Conservation (phyloP, 1,140 invertebrate genomes). For the Diploscapter pachys region DNA sequence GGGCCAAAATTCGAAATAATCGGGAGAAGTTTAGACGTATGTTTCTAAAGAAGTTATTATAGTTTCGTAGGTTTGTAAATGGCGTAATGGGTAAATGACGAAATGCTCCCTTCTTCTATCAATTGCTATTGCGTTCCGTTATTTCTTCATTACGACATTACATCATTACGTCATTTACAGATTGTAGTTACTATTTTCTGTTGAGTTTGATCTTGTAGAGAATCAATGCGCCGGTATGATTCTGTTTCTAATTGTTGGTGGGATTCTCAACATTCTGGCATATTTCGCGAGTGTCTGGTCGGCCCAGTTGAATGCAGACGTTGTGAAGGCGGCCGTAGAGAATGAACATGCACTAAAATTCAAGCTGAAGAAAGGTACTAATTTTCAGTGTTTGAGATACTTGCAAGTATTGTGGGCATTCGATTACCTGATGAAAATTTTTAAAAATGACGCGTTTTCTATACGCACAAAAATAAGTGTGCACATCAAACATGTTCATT, state of each 20-base stretch:
- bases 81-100: background rate
- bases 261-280: conserved; percentile 20
- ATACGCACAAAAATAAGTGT: too few relatives aligned
- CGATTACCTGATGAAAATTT: too few relatives aligned
- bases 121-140: background rate
- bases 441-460: too few relatives aligned
- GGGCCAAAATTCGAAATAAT: background rate
- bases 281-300: conserved; percentile 28
- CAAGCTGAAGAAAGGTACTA: conserved; percentile 21
- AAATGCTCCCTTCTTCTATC: background rate
- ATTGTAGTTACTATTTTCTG: background rate
- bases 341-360: conserved; percentile 33
- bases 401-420: background rate
- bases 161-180: background rate
- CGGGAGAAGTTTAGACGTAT: conserved; percentile 1
- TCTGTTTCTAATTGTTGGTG: conserved; percentile 10
- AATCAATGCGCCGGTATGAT: conserved; percentile 34
- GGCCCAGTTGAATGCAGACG: conserved; percentile 25
- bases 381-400: background rate
- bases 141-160: background rate
- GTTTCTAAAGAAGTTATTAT: background rate
- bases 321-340: conserved; percentile 28
- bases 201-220: conserved; percentile 9
- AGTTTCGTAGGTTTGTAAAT: background rate
- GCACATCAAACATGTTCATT: too few relatives aligned